Base-by-base conservation (phyloP, 2,113 vertebrate genomes). In the Alethe diademata region DNA sequence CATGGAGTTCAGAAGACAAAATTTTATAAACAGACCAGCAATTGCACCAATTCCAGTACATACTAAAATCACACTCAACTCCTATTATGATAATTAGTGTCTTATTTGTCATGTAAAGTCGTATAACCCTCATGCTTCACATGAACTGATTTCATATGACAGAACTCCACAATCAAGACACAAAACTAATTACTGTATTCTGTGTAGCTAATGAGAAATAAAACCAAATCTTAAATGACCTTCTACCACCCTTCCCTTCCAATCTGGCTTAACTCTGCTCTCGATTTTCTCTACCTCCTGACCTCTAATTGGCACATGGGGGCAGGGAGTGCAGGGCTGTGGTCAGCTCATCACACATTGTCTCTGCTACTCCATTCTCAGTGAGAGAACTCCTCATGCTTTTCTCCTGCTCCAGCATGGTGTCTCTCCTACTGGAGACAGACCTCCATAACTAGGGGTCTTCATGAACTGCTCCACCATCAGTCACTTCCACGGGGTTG, bases 251-350 rank as follows among this genome's bases (percentile, higher is more conserved):
- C 6, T 15, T 71, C 8, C 8, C 3, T 58, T 86, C 38, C 40
- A 43, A 16, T 28, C 3, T 5, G 38, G 19, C 19, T 62, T 43
- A 66, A 5, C 6, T 66, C 54, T n/a, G 19, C 28, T 40, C 19
- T 38, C 1, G 0, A 6, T 14, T 82, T 61, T 40, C 19, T 89
- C 28, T 67, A 3, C 3, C 8, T 66, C 16, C 4, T 79, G n/a
- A 13, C 11, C 31, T 7, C 2, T 1, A 3, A 60, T 20, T 1
- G 4, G 6, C 1, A 1, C 9, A 47, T 16, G 12, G 7, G 2
- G 1, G 9, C 2, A 11, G 31, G 14, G 17, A 80, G 40, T 9
- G 13, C 2, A 4, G 12, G 50, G 2, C 29, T 76, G 19, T 1
- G 1, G 14, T 73, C 5, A 36, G 8, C 36, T 69, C 28, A n/a